These are phyloP conservation scores for Netelia fuscicornis DNA, from an alignment of 2,888 invertebrate species.

Conservation along the genomic window DNA sequence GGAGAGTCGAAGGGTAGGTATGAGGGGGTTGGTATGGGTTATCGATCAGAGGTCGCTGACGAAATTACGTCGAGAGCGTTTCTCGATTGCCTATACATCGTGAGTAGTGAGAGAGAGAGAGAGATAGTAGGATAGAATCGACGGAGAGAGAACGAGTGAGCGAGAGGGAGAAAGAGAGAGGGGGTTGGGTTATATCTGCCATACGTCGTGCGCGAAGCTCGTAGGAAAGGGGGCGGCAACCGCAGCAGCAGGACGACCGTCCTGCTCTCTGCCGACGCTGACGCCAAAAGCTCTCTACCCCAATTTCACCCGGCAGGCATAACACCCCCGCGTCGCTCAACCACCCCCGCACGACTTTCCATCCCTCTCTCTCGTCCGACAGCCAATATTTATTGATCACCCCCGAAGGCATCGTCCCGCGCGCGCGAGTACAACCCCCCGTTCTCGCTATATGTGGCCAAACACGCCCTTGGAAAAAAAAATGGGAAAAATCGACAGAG, in stretches of 20 bases:
- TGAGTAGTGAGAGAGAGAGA: constrained; percentile 43
- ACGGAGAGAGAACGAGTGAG: constrained; percentile 32
- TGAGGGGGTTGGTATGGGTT: constrained; percentile 68
- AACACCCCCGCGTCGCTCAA: constrained; percentile 66
- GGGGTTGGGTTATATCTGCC: constrained; percentile 82
- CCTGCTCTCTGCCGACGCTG: constrained; percentile 70
- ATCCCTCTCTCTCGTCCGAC: constrained; percentile 79
- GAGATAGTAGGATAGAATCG: constrained; percentile 13
- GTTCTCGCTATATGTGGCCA: constrained; percentile 55
- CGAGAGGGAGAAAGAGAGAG: constrained; percentile 42
- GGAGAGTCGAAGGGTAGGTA: constrained; percentile 15
- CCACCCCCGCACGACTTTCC: constrained; percentile 66
- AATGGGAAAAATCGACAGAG: constrained; percentile 57
- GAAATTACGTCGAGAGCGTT: constrained; percentile 78
- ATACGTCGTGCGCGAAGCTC: constrained; percentile 80
- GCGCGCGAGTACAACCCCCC: constrained; percentile 53
- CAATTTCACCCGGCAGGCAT: constrained; percentile 67
- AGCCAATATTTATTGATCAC: constrained; percentile 85
- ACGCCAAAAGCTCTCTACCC: constrained; percentile 65
- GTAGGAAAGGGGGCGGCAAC: constrained; percentile 82
- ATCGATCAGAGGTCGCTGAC: constrained; percentile 81
- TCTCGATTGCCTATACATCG: constrained; percentile 78
- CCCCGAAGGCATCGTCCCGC: constrained; percentile 83
- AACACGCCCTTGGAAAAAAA: constrained; percentile 71
- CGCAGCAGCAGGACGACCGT: constrained; percentile 80